A percentile compares a stretch with the other conserved stretches of the same genome.
Evolutionary conservation across 2,888 invertebrate genomes (phyloP).

Genomic region (Plebejus melissa): DNA sequence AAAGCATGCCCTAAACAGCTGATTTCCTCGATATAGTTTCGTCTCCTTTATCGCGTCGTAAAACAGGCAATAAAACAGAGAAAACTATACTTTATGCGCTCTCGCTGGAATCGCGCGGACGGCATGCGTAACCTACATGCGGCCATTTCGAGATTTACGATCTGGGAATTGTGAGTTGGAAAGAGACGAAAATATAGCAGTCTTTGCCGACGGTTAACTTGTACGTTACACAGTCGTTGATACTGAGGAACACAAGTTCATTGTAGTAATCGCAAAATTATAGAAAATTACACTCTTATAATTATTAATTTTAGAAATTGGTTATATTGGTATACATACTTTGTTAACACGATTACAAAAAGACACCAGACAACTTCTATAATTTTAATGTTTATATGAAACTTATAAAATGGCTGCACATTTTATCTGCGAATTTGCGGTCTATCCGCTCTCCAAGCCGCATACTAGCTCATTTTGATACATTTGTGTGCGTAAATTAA

Average conservation of each 20-base stretch:
- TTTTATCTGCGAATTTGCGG: constrained; percentile 47
- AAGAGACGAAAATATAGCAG: constrained; percentile 74
- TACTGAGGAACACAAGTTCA: constrained; percentile 60
- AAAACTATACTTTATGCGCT: constrained; percentile 77
- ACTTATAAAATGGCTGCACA: constrained; percentile 8
- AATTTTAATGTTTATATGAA: background rate
- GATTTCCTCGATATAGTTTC: constrained; percentile 73
- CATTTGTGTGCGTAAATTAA: constrained; percentile 76
- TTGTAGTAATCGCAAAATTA: constrained; percentile 52
- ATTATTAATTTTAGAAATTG: background rate
- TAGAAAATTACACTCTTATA: constrained; percentile 38
- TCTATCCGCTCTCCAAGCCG: constrained; percentile 55
- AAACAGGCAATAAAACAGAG: constrained; percentile 78
- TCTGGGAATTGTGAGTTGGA: constrained; percentile 80
- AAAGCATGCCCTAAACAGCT: constrained; percentile 79
- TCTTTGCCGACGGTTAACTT: constrained; percentile 68
- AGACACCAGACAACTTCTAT: background rate
- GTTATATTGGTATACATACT: background rate
- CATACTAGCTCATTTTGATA: constrained; percentile 72
- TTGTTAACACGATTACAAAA: background rate
- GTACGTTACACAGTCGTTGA: constrained; percentile 62
- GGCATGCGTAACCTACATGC: constrained; percentile 80
- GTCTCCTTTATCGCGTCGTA: constrained; percentile 73
- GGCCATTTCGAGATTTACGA: constrained; percentile 81
- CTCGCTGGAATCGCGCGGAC: constrained; percentile 70